Conservation (phyloP, 2,113 vertebrate species). For the Pterocles gutturalis region DNA sequence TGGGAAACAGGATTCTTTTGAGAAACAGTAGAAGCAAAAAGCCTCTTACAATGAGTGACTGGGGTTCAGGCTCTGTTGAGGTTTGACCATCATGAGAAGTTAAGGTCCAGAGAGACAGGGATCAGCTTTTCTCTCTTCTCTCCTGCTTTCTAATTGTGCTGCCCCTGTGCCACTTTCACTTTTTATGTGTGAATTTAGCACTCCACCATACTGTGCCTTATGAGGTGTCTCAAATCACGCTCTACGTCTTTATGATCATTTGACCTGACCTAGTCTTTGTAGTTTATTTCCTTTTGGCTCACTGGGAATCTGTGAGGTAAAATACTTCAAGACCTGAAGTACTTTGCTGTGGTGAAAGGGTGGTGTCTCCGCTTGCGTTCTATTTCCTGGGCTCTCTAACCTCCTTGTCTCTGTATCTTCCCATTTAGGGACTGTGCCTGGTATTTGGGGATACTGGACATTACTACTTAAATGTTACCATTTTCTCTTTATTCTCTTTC, state of each 20-base stretch:
- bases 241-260: neutral
- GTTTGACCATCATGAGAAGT: neutral
- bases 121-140: neutral
- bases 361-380: neutral
- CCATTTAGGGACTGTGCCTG: neutral
- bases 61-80: neutral
- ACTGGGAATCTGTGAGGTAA: neutral
- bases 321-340: neutral
- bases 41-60: neutral
- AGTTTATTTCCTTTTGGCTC: neutral
- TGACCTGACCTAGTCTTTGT: neutral
- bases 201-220: neutral
- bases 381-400: neutral
- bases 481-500: neutral
- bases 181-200: neutral
- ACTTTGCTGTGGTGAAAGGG: neutral
- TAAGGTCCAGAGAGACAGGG: neutral
- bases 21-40: neutral
- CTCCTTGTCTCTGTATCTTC: neutral
- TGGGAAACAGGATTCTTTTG: neutral
- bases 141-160: neutral
- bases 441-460: fast-evolving
- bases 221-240: neutral
- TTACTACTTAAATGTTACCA: neutral
- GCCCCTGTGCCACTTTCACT: neutral